Base-by-base conservation (phyloP, 2,888 invertebrate genomes). In the Drosophila neonasuta region DNA sequence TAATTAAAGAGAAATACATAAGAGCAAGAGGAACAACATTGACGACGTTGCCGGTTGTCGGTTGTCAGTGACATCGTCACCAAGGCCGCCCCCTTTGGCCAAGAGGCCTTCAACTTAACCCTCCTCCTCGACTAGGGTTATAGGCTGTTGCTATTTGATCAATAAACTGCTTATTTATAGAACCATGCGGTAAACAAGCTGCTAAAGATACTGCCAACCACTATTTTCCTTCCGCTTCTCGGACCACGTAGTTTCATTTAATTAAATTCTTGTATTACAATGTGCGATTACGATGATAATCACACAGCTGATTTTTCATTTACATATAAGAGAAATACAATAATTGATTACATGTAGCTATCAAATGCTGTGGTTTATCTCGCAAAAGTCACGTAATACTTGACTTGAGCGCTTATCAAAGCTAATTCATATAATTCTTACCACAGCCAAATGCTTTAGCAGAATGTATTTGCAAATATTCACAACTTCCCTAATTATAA, bases 141-240 rank as follows among this genome's bases (percentile, higher is more conserved):
- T 66, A 62, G 65, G 66, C 57, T 64, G 65, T 72, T 77, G 79
- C 72, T 81, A 86, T 81, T 81, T 81, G 87, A 86, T 81, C 80
- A 86, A 81, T 81, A 81, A 78, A 72, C 41, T 54, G 66, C 57
- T 45, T 81, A 81, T 84, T 84, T 86, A 70, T 81, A 86, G 81
- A 64, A 45, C 29, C 56, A 17, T 41, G 44, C 55, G 57, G 39
- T 30, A 55, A 49, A 41, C 78, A 68, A 64, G 66, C 51, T 52
- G 48, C 29, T 57, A 10, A 50, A 46, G 39, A 59, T 57, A 45
- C 52, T 41, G 36, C 2, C 48, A 60, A 52, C 34, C 29, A 45
- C 48, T 34, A 1, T 4, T 30, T 34, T 20, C 41, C 54, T 46
- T n/a, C 30, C 44, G 9, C 6, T 17, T 24, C 51, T 46, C 42